Evolutionary conservation across 2,888 invertebrate species (phyloP).

Genomic region (Aplocera efformata): DNA sequence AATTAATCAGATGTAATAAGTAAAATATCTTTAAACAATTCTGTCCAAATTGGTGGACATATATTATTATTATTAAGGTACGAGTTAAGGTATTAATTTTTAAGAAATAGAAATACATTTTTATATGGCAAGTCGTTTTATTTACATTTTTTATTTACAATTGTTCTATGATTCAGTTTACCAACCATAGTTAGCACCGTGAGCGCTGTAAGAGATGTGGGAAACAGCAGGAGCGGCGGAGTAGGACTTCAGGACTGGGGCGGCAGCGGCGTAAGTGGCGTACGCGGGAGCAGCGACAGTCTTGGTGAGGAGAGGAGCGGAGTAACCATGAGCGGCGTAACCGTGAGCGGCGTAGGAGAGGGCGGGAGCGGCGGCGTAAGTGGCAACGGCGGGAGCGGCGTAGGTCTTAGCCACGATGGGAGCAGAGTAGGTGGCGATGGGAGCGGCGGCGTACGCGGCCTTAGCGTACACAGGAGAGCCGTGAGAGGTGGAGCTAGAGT

Average conservation of each 20-base stretch:
- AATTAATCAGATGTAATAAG: too few species aligned
- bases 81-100: too few species aligned
- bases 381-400: constrained; percentile 43
- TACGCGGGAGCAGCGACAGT: constrained; percentile 39
- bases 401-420: constrained; percentile 44
- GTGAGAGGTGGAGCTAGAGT: constrained; percentile 32
- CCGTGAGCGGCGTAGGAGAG: constrained; percentile 48
- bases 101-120: neutral
- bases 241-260: constrained; percentile 68
- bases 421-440: constrained; percentile 40
- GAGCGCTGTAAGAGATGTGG: constrained; percentile 82
- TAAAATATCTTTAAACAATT: too few species aligned
- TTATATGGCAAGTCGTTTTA: constrained; percentile 46
- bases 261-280: constrained; percentile 50
- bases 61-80: too few species aligned
- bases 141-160: constrained; percentile 53
- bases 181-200: constrained; percentile 84
- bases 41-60: too few species aligned
- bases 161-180: constrained; percentile 62
- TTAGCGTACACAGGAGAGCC: constrained; percentile 43
- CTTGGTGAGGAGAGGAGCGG: constrained; percentile 41
- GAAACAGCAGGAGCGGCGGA: constrained; percentile 82
- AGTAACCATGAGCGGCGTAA: constrained; percentile 48
- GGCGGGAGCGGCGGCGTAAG: constrained; percentile 45
- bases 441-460: constrained; percentile 58